Evolutionary conservation across 2,888 invertebrate genomes (phyloP).

Genomic region (Dione vanillae): DNA sequence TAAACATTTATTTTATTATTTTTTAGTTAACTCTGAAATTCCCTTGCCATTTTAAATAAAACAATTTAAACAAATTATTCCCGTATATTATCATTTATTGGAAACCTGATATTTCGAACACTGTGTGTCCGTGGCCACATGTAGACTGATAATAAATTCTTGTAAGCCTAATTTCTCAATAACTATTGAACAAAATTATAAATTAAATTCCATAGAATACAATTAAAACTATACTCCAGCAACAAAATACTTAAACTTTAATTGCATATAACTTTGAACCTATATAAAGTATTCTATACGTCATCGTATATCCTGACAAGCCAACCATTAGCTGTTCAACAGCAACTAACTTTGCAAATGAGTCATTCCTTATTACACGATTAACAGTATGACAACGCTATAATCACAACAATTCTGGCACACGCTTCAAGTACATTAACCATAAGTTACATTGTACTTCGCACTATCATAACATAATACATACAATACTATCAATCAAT

Average conservation of each 20-base stretch:
- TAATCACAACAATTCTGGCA: slow-evolving; percentile 39
- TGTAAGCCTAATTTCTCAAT: too few relatives aligned
- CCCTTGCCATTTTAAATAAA: too few relatives aligned
- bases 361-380: slow-evolving; percentile 39
- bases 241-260: not conserved
- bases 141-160: too few relatives aligned
- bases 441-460: slow-evolving; percentile 16
- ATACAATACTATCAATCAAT: slow-evolving; percentile 17
- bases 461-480: slow-evolving; percentile 10
- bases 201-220: too few relatives aligned
- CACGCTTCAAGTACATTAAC: slow-evolving; percentile 28
- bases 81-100: too few relatives aligned
- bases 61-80: too few relatives aligned
- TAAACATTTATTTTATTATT: too few relatives aligned
- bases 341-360: slow-evolving; percentile 35
- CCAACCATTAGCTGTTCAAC: slow-evolving; percentile 27
- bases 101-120: too few relatives aligned
- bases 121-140: too few relatives aligned
- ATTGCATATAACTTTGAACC: not conserved
- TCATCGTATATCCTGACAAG: not conserved
- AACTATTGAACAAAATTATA: too few relatives aligned
- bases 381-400: slow-evolving; percentile 37
- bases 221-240: too few relatives aligned
- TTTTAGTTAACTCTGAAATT: too few relatives aligned
- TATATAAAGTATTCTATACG: not conserved